Conservation (phyloP, 1,140 invertebrate species). For the Drosophila pectinifera region DNA sequence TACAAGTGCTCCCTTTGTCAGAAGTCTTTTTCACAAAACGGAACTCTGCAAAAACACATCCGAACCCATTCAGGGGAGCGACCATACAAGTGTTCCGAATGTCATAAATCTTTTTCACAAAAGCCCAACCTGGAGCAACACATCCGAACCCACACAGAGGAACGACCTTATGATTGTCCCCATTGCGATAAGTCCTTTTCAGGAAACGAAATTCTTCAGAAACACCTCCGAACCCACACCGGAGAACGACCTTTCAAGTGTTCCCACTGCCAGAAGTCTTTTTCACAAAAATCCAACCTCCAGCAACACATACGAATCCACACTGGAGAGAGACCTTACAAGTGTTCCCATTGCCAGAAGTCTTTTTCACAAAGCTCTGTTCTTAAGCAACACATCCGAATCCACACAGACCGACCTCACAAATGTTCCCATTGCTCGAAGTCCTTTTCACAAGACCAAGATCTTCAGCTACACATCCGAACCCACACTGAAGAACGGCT, state of each 20-base stretch:
- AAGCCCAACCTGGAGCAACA: background rate
- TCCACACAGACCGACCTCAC: background rate
- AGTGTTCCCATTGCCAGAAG: background rate
- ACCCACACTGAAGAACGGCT: background rate
- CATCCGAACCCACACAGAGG: background rate
- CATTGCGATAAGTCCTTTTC: background rate
- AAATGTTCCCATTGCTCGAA: background rate
- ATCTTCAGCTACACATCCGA: background rate
- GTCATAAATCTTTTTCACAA: background rate
- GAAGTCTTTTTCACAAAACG: no score
- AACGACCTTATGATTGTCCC: background rate
- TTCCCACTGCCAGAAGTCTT: background rate
- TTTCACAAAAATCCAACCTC: background rate
- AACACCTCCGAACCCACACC: background rate
- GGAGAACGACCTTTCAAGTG: background rate
- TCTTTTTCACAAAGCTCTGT: background rate
- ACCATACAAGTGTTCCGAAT: background rate
- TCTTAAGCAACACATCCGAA: no score
- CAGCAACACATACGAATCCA: no score
- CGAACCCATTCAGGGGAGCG: background rate
- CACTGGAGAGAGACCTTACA: background rate
- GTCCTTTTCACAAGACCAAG: no score
- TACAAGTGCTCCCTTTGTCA: no score
- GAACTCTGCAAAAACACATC: background rate
- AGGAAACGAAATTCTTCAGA: background rate